These are phyloP conservation scores for Drosophila nr. perissopoda DNA, from an alignment of 2,888 invertebrate genomes.

Conservation along the genomic window DNA sequence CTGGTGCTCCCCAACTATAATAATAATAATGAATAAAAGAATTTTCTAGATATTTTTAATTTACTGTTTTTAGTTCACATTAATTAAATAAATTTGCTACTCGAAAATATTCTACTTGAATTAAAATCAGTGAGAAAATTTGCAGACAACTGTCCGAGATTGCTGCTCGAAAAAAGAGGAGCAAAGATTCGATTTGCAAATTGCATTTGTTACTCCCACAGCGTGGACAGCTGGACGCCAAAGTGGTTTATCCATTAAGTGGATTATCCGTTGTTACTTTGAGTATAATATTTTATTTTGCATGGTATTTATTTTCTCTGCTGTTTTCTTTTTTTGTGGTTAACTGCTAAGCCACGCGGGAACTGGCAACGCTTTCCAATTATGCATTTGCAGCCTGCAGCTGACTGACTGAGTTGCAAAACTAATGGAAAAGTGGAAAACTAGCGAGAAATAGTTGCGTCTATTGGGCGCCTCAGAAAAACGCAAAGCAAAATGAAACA, in stretches of 20 bases:
- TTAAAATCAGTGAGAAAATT: neutral
- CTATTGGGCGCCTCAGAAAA: conserved; percentile 18
- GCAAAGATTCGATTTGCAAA: neutral
- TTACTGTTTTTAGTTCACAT: neutral
- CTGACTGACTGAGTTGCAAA: neutral
- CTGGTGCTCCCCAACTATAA: too few relatives aligned
- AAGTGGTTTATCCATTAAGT: conserved; percentile 45
- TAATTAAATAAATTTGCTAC: neutral
- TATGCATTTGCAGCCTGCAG: conserved; percentile 18
- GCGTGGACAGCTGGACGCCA: conserved; percentile 4
- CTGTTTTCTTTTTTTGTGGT: conserved; percentile 16
- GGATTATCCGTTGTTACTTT: conserved; percentile 10
- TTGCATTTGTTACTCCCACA: conserved; percentile 14
- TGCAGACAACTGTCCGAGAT: neutral
- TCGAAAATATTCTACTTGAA: neutral
- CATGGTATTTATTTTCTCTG: neutral
- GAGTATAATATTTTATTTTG: neutral
- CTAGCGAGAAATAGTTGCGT: conserved; percentile 15
- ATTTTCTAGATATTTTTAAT: neutral
- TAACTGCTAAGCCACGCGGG: conserved; percentile 34
- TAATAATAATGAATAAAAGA: neutral
- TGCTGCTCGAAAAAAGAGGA: neutral
- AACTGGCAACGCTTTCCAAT: conserved; percentile 28
- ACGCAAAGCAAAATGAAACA: conserved; percentile 7
- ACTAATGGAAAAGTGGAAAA: conserved; percentile 34